phyloP scores from a whole-genome alignment of 2,888 invertebrate species.

The Polymixis lichenea region DNA sequence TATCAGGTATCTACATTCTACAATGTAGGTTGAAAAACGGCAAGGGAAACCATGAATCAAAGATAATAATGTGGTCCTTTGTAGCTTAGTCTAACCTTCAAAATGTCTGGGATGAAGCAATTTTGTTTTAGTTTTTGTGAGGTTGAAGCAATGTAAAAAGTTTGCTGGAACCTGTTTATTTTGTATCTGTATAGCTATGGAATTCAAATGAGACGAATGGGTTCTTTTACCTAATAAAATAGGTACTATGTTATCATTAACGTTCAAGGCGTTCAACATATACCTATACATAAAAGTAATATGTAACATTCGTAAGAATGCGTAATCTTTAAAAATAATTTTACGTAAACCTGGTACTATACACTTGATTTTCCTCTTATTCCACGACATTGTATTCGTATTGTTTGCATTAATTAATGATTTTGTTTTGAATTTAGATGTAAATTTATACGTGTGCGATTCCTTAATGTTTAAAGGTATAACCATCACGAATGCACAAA shows the following conservation, averaged over 20 bases:
- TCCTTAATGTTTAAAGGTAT: slow-evolving; percentile 44
- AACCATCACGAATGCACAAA: slow-evolving; percentile 53
- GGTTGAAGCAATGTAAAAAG: slow-evolving; percentile 19
- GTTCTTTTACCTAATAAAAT: slow-evolving; percentile 44
- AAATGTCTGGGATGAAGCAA: slow-evolving; percentile 25
- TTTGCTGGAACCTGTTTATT: slow-evolving; percentile 51
- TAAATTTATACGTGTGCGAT: slow-evolving; percentile 30
- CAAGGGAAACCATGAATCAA: slow-evolving; percentile 40
- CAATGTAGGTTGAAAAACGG: slow-evolving; percentile 39
- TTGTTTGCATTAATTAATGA: slow-evolving; percentile 23
- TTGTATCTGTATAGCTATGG: slow-evolving; percentile 26
- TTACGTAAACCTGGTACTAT: slow-evolving; percentile 6
- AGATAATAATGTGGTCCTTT: slow-evolving; percentile 39
- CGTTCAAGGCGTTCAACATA: slow-evolving; percentile 28
- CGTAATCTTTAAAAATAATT: slow-evolving; percentile 30
- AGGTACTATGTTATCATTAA: slow-evolving; percentile 45
- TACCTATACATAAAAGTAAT: background rate
- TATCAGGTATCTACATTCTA: slow-evolving; percentile 65
- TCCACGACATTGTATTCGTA: slow-evolving; percentile 21
- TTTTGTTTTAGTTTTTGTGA: slow-evolving; percentile 24
- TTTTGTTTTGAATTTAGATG: slow-evolving; percentile 45
- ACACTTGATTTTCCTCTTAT: slow-evolving; percentile 23
- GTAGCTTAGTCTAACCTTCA: slow-evolving; percentile 53
- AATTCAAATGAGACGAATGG: slow-evolving; percentile 58
- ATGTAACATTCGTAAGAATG: slow-evolving; percentile 4